Conservation (phyloP, 2,797 vertebrate species). For the Coregonus sp. region DNA sequence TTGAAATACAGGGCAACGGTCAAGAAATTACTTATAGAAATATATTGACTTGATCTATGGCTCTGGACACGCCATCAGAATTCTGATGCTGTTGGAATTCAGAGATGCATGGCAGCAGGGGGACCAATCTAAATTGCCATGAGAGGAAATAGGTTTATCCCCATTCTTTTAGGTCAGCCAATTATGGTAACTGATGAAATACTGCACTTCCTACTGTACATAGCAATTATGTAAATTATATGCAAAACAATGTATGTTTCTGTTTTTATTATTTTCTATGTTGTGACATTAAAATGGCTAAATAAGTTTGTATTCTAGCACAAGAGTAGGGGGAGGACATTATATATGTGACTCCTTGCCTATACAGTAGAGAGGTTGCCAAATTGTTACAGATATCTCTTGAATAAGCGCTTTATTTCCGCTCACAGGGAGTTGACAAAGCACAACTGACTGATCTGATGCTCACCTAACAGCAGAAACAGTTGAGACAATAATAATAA, state of each 20-base stretch:
- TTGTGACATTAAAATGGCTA: background rate
- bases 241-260: slow-evolving; percentile 2
- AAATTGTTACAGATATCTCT: slow-evolving; percentile 1
- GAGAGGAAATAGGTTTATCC: background rate
- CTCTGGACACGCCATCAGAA: background rate
- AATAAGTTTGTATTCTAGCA: slow-evolving; percentile 3
- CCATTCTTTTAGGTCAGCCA: background rate
- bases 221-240: background rate
- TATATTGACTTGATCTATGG: background rate
- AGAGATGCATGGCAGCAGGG: background rate
- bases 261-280: slow-evolving; percentile 8
- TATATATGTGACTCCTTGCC: background rate
- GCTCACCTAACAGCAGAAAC: background rate
- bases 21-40: background rate
- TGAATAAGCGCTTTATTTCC: slow-evolving; percentile 7
- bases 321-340: background rate
- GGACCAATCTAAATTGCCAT: slow-evolving; percentile 8
- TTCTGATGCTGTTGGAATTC: background rate
- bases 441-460: background rate
- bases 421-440: background rate
- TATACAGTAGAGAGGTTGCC: background rate
- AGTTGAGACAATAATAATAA: background rate
- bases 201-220: background rate
- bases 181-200: background rate
- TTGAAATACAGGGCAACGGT: background rate